Percentiles rank a stretch among this genome's conserved stretches.
Conservation (phyloP, 2,113 vertebrate genomes). For the Ranitomeya imitator region DNA sequence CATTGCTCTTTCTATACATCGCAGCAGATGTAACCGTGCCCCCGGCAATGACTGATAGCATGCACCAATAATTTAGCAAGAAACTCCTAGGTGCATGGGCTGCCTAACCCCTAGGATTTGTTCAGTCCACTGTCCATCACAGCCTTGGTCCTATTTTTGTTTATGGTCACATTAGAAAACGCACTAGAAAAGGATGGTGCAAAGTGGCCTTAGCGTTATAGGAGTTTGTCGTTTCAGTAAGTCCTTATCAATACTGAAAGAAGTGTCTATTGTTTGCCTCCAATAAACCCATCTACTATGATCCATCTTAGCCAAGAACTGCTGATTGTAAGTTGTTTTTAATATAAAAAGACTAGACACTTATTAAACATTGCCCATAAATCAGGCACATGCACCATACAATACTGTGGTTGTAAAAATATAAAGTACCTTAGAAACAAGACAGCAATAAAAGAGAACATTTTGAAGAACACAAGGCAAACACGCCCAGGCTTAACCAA, state of each 20-base stretch:
- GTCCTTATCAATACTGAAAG: neutral
- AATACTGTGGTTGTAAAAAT: slow-evolving; percentile 13
- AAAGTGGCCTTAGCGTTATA: neutral
- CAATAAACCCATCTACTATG: neutral
- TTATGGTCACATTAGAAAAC: neutral
- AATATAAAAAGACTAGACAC: neutral
- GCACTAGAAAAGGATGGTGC: neutral
- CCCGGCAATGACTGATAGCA: too few relatives aligned
- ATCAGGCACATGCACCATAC: neutral
- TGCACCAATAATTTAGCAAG: too few relatives aligned
- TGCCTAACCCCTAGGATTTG: neutral
- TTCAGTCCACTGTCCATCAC: neutral
- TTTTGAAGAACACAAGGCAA: slow-evolving; percentile 35
- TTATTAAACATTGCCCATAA: neutral
- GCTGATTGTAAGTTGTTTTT: neutral
- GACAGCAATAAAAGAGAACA: slow-evolving; percentile 40
- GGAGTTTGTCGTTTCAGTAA: neutral
- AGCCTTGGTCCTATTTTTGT: neutral
- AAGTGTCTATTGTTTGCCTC: neutral
- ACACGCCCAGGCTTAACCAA: slow-evolving; percentile 25
- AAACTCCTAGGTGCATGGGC: neutral
- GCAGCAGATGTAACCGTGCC: too few relatives aligned
- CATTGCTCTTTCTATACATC: too few relatives aligned
- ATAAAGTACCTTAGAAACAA: neutral
- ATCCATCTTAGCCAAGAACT: neutral